phyloP scores from a whole-genome alignment of 2,888 invertebrate genomes.

The Parelbella ahira region DNA sequence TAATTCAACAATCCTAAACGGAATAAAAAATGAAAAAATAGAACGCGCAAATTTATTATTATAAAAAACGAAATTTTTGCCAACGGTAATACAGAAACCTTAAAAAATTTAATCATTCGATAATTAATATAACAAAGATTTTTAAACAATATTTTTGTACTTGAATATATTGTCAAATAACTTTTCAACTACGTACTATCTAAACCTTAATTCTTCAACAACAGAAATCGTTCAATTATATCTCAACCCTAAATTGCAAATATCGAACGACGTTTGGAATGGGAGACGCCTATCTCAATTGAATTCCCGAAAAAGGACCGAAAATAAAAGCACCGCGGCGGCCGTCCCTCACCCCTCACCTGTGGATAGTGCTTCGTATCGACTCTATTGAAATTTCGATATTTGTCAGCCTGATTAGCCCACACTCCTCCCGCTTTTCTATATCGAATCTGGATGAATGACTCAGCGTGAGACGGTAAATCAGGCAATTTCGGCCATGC shows the following conservation, averaged over 20 bases:
- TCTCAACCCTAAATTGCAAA: constrained; percentile 62
- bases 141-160: too few relatives aligned
- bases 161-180: too few relatives aligned
- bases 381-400: constrained; percentile 67
- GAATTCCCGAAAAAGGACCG: constrained; percentile 75
- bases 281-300: constrained; percentile 75
- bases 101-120: too few relatives aligned
- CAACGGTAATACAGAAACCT: too few relatives aligned
- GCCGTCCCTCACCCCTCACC: constrained; percentile 48
- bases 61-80: too few relatives aligned
- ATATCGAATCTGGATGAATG: constrained; percentile 53
- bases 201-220: too few relatives aligned
- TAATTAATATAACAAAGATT: too few relatives aligned
- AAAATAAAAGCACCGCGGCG: constrained; percentile 60
- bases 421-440: constrained; percentile 48
- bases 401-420: constrained; percentile 79
- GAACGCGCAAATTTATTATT: too few relatives aligned
- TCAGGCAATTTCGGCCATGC: constrained; percentile 42
- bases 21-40: too few relatives aligned
- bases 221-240: constrained; percentile 26
- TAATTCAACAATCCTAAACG: too few relatives aligned
- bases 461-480: constrained; percentile 60
- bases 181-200: too few relatives aligned
- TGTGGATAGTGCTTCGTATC: constrained; percentile 57
- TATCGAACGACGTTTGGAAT: constrained; percentile 63